Conservation (phyloP, 2,888 invertebrate species). For the Argyra leucocephala region DNA sequence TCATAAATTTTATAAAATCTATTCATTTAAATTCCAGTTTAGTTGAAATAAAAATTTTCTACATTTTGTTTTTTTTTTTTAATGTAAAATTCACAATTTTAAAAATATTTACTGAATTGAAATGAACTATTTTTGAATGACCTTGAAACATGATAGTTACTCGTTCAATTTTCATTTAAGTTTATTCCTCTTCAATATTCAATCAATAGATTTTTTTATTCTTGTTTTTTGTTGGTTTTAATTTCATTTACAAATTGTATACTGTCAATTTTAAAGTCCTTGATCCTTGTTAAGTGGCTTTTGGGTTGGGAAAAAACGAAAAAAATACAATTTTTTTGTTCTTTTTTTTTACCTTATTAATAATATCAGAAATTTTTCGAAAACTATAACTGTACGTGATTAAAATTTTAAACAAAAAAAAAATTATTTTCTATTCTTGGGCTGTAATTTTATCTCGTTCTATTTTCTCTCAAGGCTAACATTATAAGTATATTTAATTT, state of each 20-base stretch:
- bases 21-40: too few relatives aligned
- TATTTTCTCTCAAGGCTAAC: background rate
- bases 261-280: background rate
- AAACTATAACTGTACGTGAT: background rate
- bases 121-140: too few relatives aligned
- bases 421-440: background rate
- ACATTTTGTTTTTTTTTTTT: too few relatives aligned
- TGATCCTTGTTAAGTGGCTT: background rate
- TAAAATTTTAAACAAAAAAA: background rate
- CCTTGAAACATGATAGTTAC: background rate
- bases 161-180: background rate
- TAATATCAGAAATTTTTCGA: background rate
- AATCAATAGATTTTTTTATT: background rate
- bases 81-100: too few relatives aligned
- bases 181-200: background rate
- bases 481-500: too few relatives aligned
- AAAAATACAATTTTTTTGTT: too few relatives aligned
- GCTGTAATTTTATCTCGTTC: background rate
- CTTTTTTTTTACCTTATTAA: too few relatives aligned
- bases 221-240: too few relatives aligned
- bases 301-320: too few relatives aligned
- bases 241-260: background rate
- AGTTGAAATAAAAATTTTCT: too few relatives aligned
- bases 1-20: too few relatives aligned
- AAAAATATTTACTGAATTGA: too few relatives aligned